Evolutionary conservation across 2,113 vertebrate species (phyloP).

Genomic region (Bujurquina vittata): DNA sequence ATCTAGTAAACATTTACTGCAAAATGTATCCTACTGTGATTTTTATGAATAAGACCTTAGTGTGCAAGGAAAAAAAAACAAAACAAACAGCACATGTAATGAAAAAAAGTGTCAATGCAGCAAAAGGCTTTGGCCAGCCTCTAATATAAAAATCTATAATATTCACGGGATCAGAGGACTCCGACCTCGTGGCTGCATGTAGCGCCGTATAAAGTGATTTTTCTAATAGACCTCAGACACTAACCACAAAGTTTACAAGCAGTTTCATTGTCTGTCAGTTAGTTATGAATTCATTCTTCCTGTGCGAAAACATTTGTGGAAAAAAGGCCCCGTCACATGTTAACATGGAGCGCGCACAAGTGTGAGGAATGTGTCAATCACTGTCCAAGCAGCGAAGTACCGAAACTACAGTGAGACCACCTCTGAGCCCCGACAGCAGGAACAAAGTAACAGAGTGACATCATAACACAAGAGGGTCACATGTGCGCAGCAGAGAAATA

Average conservation of each 20-base stretch:
- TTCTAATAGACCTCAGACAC: not conserved
- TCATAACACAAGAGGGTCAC: not conserved
- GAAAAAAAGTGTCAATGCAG: not conserved
- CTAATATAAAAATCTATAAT: conserved; percentile 36
- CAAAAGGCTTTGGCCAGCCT: not conserved
- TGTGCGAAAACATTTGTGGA: not conserved
- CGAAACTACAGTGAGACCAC: no score
- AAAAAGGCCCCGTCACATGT: not conserved
- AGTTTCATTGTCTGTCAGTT: not conserved
- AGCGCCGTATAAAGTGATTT: not conserved
- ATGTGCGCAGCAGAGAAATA: not conserved
- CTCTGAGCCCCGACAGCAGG: not conserved
- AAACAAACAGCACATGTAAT: not conserved
- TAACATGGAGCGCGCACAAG: not conserved
- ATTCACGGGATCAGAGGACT: conserved; percentile 36
- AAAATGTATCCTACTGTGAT: not conserved
- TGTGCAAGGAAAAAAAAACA: not conserved
- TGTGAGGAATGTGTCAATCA: conserved; percentile 27
- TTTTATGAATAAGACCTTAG: no score
- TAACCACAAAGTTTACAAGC: not conserved
- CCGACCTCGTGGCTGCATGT: not conserved
- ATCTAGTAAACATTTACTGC: not conserved
- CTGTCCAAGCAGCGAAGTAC: not conserved
- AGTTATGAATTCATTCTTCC: not conserved
- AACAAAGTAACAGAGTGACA: not conserved